Base-by-base conservation (phyloP, 2,797 vertebrate species). In the Acomys russatus region DNA sequence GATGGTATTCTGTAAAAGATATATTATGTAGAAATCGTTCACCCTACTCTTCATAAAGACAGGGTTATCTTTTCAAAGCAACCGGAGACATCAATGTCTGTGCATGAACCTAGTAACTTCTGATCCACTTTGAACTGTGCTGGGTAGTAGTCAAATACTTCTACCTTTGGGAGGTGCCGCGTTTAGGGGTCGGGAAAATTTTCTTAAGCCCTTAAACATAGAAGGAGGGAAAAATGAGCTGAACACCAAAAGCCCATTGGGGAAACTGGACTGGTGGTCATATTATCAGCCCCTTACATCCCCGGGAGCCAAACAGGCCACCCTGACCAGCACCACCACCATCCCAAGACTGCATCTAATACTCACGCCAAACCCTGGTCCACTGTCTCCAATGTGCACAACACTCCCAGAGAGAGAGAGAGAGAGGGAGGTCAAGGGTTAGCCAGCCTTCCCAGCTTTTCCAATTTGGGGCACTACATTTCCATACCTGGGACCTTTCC, bases 21-120 rank as follows among this genome's bases (percentile, higher is more conserved):
- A 66, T 63, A 6, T 64, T 9, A 14, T 0, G 0, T 20, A 44
- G 95, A 94, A 71, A 18, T 2, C 20, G 51, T 38, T 85, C 25
- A 54, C 70, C 8, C 59, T n/a, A 9, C 2, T 35, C 82, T 7
- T 70, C 25, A 23, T 78, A 70, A 88, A 95, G 66, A 86, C 79
- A 70, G n/a, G 79, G 95, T 76, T 88, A 78, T 30, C 93, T 89
- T 38, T 94, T 88, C 94, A 88, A 92, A 89, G 76, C 71, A 90
- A 51, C 20, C 30, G 7, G 79, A 61, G 77, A 85, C 90, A 94
- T 83, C 22, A 15, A n/a, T 44, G 87, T 90, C 66, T 9, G 22
- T 63, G 20, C 44, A 23, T 85, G 80, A 77, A 96, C 71, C 74
- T 70, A 79, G 33, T n/a, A 86, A 91, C 78, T 91, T 90, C 51